Evolutionary conservation across 2,113 vertebrate genomes (phyloP).

Genomic region (Lota lota): DNA sequence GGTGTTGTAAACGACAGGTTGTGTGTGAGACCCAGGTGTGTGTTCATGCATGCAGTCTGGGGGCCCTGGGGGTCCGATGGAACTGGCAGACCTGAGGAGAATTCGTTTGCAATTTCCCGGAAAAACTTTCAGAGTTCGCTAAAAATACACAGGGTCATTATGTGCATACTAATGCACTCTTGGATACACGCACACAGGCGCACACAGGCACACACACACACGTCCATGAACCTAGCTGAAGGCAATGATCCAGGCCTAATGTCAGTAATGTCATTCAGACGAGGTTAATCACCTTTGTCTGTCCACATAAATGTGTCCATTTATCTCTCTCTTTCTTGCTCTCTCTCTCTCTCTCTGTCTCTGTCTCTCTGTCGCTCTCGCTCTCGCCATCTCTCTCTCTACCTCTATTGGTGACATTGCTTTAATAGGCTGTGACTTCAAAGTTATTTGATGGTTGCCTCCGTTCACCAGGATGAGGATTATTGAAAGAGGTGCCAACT

Average conservation of each 20-base stretch:
- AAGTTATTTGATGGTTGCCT: too few relatives aligned
- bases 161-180: constrained; percentile 20
- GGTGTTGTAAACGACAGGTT: too few relatives aligned
- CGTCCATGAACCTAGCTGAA: constrained; percentile 42
- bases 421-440: constrained; percentile 7
- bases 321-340: constrained; percentile 32
- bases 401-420: neutral
- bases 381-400: constrained; percentile 7
- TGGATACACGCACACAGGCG: constrained; percentile 23
- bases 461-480: too few relatives aligned
- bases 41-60: too few relatives aligned
- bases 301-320: constrained; percentile 42
- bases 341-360: neutral
- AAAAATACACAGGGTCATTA: constrained; percentile 60
- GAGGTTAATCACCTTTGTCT: constrained; percentile 54
- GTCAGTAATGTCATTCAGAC: constrained; percentile 49
- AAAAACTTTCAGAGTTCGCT: constrained; percentile 43
- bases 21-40: too few relatives aligned
- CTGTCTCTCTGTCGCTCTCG: constrained; percentile 10
- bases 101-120: constrained; percentile 49
- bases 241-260: constrained; percentile 53
- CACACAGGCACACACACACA: constrained; percentile 15
- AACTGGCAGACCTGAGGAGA: constrained; percentile 51
- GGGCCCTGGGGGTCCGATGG: constrained; percentile 27
- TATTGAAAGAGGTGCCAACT: too few relatives aligned